phyloP scores from a whole-genome alignment of 1,140 invertebrate genomes.

The Zaprionus tsacasi region DNA sequence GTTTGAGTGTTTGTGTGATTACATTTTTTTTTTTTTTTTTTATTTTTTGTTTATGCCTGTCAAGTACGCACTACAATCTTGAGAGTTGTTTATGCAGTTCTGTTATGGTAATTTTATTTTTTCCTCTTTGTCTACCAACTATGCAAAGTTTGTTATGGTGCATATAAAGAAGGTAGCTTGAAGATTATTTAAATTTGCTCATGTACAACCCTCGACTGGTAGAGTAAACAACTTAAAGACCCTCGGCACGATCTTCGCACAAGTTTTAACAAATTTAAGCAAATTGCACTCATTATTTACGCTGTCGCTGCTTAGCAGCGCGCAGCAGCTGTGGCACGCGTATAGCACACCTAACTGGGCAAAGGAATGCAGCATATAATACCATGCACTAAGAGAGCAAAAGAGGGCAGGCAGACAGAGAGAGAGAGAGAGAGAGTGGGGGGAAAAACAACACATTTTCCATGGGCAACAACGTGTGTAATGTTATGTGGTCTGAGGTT shows the following conservation, averaged over 20 bases:
- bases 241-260: too few relatives aligned
- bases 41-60: conserved; percentile 38
- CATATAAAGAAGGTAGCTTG: background rate
- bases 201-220: too few relatives aligned
- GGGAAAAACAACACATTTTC: conserved; percentile 4
- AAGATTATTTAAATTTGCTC: background rate
- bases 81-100: conserved; percentile 11
- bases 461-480: conserved; percentile 18
- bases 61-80: conserved; percentile 10
- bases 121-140: background rate
- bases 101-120: conserved; percentile 12
- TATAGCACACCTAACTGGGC: conserved; percentile 3
- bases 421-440: background rate
- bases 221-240: too few relatives aligned
- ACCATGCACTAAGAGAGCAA: too few relatives aligned
- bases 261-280: conserved; percentile 1
- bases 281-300: conserved; percentile 6
- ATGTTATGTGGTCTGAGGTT: conserved; percentile 14
- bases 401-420: background rate
- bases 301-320: background rate
- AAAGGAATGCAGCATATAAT: conserved; percentile 10
- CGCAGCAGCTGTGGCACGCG: conserved; percentile 12
- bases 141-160: background rate
- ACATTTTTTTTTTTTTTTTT: conserved; percentile 6
- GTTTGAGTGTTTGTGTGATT: conserved; percentile 9